phyloP scores from a whole-genome alignment of 2,888 invertebrate species.

The Criorhina ranunculi region DNA sequence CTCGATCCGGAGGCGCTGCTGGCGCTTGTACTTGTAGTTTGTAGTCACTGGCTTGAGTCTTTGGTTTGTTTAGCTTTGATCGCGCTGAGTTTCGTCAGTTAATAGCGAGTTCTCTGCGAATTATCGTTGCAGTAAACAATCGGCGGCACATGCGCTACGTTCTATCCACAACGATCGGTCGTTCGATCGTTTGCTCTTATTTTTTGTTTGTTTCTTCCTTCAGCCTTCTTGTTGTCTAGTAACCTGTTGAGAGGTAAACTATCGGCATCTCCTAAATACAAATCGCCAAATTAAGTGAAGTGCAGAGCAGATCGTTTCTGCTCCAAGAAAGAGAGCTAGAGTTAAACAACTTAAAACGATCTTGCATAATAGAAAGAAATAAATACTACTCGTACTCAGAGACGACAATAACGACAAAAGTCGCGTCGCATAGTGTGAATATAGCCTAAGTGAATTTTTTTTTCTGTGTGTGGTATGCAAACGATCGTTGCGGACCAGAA shows the following conservation, averaged over 20 bases:
- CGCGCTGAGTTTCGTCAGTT: conserved; percentile 70
- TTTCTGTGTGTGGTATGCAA: conserved; percentile 63
- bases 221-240: conserved; percentile 20
- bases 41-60: conserved; percentile 39
- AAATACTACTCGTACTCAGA: conserved; percentile 24
- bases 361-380: conserved; percentile 72
- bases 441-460: conserved; percentile 58
- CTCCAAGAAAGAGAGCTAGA: conserved; percentile 27
- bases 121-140: conserved; percentile 80
- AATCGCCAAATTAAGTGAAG: conserved; percentile 50
- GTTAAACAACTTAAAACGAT: conserved; percentile 45
- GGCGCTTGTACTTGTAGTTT: conserved; percentile 47
- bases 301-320: conserved; percentile 41
- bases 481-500: conserved; percentile 63
- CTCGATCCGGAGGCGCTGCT: conserved; percentile 52
- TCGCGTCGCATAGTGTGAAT: conserved; percentile 66
- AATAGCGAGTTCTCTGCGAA: conserved; percentile 79
- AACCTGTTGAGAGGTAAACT: conserved; percentile 46
- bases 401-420: conserved; percentile 51
- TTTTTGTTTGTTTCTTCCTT: conserved; percentile 4
- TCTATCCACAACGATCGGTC: conserved; percentile 75
- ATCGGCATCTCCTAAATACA: conserved; percentile 45
- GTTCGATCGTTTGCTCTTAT: conserved; percentile 49
- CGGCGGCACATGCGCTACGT: conserved; percentile 79
- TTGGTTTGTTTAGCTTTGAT: conserved; percentile 59